Evolutionary conservation across 2,113 vertebrate genomes (phyloP).

Genomic region (Tauraco erythrolophus): DNA sequence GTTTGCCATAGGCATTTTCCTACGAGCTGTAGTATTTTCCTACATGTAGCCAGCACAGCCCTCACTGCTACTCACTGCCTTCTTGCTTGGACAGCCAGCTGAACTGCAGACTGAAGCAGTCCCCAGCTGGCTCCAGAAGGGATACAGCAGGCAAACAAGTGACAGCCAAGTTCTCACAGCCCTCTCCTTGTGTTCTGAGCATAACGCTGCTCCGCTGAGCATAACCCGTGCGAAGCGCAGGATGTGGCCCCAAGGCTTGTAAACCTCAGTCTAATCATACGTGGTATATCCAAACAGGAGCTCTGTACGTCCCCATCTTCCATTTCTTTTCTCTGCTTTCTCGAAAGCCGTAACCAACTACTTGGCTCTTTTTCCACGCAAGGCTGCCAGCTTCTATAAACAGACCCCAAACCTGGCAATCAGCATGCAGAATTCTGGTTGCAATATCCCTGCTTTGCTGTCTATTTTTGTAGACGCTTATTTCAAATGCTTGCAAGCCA

Average conservation of each 20-base stretch:
- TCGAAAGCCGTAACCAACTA: not conserved
- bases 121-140: not conserved
- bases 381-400: constrained; percentile 18
- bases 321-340: not conserved
- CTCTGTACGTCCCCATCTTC: not conserved
- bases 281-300: not conserved
- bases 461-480: not conserved
- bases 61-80: not conserved
- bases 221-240: not conserved
- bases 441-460: not conserved
- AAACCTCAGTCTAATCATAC: not conserved
- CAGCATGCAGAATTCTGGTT: not conserved
- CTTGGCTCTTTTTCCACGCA: not conserved
- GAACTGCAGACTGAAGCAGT: not conserved
- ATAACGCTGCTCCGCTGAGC: not conserved
- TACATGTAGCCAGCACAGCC: not conserved
- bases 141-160: not conserved
- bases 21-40: not conserved
- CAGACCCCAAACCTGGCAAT: not conserved
- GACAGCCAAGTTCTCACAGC: not conserved
- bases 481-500: not conserved
- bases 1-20: not conserved
- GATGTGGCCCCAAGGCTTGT: not conserved
- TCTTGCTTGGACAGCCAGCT: not conserved
- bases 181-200: not conserved